These are phyloP conservation scores for Ischnura elegans DNA, from an alignment of 2,888 invertebrate species.

Conservation along the genomic window DNA sequence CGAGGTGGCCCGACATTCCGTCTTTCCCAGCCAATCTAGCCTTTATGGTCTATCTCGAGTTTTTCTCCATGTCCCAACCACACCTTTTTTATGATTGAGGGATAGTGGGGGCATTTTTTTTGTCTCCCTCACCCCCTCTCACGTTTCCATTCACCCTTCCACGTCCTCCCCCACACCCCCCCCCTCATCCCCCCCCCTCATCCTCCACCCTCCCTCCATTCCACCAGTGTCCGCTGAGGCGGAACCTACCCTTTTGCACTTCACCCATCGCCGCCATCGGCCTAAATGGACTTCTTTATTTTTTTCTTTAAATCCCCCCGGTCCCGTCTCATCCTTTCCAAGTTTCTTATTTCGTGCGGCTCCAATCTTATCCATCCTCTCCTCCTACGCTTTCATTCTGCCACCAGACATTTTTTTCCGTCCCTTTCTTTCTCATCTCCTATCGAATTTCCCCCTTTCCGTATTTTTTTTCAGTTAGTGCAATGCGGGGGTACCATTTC, in stretches of 20 bases:
- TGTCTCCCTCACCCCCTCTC: neutral
- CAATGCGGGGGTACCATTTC: neutral
- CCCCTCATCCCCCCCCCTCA: neutral
- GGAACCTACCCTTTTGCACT: neutral
- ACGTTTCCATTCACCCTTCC: neutral
- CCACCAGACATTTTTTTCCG: neutral
- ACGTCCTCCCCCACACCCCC: neutral
- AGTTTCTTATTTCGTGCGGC: conserved; percentile 24
- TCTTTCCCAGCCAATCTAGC: neutral
- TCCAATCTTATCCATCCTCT: neutral
- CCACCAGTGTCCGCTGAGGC: neutral
- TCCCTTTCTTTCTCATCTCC: too few species aligned
- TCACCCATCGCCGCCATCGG: neutral
- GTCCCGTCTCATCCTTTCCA: neutral
- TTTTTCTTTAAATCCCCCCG: neutral
- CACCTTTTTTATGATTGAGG: conserved; percentile 3
- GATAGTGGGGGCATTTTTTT: neutral
- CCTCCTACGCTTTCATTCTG: neutral
- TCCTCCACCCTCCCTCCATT: neutral
- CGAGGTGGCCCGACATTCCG: too few species aligned
- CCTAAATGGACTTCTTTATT: neutral
- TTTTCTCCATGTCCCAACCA: neutral
- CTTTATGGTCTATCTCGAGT: neutral
- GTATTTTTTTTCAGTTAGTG: too few species aligned
- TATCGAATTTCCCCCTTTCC: neutral